phyloP scores from a whole-genome alignment of 2,888 invertebrate species.

The Caenorhabditis sp. region DNA sequence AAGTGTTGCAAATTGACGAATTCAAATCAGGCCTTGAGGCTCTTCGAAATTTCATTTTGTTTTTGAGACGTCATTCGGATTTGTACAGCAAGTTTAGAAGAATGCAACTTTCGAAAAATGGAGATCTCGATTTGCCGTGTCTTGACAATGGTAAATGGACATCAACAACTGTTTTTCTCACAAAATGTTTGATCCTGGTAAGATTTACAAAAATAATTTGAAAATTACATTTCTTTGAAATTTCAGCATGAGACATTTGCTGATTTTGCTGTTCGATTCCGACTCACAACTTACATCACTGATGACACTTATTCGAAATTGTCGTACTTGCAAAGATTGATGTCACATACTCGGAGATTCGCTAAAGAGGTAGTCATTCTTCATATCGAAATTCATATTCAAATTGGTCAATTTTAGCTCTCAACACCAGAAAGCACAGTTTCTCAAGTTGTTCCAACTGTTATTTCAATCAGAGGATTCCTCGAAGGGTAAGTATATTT shows the following conservation, averaged over 20 bases:
- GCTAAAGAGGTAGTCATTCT: not conserved
- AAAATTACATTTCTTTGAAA: not conserved
- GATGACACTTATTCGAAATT: constrained; percentile 6
- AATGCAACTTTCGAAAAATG: constrained; percentile 12
- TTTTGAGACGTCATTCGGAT: constrained; percentile 4
- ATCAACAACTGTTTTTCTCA: constrained; percentile 4
- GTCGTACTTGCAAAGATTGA: constrained; percentile 1
- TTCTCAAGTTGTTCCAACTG: constrained; percentile 21
- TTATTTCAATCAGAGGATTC: not conserved
- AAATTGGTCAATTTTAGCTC: not conserved
- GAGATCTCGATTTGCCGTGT: constrained; percentile 11
- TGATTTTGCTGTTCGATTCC: not conserved
- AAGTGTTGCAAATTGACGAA: constrained; percentile 7
- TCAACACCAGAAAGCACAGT: not conserved
- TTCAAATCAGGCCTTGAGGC: not conserved
- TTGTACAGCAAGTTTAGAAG: constrained; percentile 23
- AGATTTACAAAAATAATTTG: not conserved
- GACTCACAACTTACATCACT: not conserved
- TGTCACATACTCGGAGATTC: constrained; percentile 6
- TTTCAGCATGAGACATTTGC: constrained; percentile 21
- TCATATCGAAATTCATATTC: no score
- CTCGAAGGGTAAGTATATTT: no score
- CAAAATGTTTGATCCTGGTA: constrained; percentile 16
- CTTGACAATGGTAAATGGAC: constrained; percentile 10
- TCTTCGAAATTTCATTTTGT: constrained; percentile 8